These are phyloP conservation scores for Papilio gigon DNA, from an alignment of 2,888 invertebrate species.

Conservation along the genomic window DNA sequence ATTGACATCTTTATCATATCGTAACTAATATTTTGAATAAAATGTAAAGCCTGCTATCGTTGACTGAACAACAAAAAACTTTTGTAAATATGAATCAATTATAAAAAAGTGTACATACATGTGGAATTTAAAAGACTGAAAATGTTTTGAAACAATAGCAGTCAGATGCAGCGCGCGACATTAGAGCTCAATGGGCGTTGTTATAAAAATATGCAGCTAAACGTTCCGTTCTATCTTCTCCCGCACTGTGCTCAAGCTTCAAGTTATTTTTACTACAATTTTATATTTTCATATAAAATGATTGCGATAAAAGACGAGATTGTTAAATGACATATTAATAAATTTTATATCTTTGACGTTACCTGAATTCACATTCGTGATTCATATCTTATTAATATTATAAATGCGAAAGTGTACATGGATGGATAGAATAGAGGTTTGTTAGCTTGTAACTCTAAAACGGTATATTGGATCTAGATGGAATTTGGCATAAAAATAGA, in stretches of 20 bases:
- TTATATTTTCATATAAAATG: background rate
- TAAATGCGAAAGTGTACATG: too few relatives aligned
- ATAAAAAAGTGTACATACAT: background rate
- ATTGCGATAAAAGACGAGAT: background rate
- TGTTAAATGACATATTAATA: too few relatives aligned
- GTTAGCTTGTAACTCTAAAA: too few relatives aligned
- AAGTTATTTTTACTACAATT: background rate
- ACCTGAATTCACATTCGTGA: too few relatives aligned
- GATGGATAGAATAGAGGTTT: too few relatives aligned
- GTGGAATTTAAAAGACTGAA: constrained; percentile 16
- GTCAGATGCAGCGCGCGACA: constrained; percentile 16
- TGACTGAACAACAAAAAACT: background rate
- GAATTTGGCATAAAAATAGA: too few relatives aligned
- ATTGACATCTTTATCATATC: too few relatives aligned
- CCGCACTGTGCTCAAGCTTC: background rate
- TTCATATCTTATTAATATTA: too few relatives aligned
- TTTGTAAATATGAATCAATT: background rate
- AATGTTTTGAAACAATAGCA: constrained; percentile 20
- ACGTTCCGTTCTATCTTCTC: constrained; percentile 18
- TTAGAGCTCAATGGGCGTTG: constrained; percentile 3
- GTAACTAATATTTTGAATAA: too few relatives aligned
- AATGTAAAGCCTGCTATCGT: too few relatives aligned
- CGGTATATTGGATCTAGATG: too few relatives aligned
- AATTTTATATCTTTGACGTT: too few relatives aligned
- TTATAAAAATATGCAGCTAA: constrained; percentile 8